These are phyloP conservation scores for Carassius carassius DNA, from an alignment of 2,113 vertebrate species.

Conservation along the genomic window DNA sequence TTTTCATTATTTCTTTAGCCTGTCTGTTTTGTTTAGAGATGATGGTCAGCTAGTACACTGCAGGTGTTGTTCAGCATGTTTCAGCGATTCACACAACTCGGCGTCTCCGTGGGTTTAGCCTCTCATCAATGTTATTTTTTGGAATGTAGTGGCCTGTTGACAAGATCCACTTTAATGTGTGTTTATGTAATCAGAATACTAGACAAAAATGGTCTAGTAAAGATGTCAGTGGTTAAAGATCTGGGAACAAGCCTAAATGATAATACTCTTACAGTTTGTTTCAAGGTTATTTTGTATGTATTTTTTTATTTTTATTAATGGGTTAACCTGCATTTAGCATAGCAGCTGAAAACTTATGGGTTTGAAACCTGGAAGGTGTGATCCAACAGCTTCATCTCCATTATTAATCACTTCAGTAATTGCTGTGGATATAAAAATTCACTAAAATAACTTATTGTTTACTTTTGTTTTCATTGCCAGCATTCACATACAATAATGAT, in stretches of 20 bases:
- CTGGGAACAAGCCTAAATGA: neutral
- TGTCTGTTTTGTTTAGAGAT: conserved; percentile 24
- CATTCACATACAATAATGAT: conserved; percentile 5
- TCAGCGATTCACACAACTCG: neutral
- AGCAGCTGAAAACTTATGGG: neutral
- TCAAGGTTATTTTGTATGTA: neutral
- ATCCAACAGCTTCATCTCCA: neutral
- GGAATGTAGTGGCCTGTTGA: neutral
- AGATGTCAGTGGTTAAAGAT: neutral
- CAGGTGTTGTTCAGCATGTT: conserved; percentile 11
- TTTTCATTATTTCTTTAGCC: conserved; percentile 16
- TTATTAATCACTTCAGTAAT: neutral
- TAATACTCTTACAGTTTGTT: neutral
- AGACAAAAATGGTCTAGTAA: neutral
- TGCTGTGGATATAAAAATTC: neutral
- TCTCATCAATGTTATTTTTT: neutral
- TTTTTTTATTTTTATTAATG: neutral
- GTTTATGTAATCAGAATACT: neutral
- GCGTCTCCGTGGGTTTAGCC: neutral
- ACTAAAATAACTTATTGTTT: neutral
- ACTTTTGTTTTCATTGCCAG: neutral
- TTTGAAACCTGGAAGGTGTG: neutral
- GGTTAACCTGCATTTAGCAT: neutral
- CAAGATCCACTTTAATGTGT: neutral
- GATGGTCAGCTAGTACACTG: conserved; percentile 18